A percentile compares a stretch with the other conserved stretches of the same genome.
phyloP scores from a whole-genome alignment of 2,888 invertebrate genomes.

The Suillia variegata region DNA sequence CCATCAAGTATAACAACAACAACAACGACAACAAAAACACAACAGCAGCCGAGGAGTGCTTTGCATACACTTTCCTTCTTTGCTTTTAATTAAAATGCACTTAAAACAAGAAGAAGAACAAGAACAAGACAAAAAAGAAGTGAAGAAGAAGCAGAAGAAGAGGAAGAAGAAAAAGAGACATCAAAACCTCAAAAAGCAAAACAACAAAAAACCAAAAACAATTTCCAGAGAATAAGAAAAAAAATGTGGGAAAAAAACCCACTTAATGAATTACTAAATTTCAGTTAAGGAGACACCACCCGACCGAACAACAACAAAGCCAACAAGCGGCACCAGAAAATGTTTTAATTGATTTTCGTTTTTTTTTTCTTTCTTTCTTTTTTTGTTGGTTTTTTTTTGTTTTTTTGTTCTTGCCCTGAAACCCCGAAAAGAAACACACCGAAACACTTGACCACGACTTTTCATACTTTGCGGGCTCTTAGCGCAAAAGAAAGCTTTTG shows the following conservation, averaged over 20 bases:
- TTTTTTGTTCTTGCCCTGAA: no score
- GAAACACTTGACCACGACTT: constrained; percentile 1
- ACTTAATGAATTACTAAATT: background rate
- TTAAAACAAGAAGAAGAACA: background rate
- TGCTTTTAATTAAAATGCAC: background rate
- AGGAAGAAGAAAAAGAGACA: no score
- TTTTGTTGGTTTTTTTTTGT: no score
- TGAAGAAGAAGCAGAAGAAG: no score
- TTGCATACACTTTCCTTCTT: background rate
- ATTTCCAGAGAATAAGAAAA: background rate
- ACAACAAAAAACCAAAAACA: background rate
- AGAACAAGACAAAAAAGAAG: no score
- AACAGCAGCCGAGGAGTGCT: background rate
- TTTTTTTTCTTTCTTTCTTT: no score
- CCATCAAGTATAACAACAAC: no score
- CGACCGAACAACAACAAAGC: background rate
- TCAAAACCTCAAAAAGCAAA: no score
- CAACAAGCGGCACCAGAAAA: background rate
- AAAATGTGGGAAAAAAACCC: no score
- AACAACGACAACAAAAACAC: no score
- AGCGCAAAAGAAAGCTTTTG: background rate
- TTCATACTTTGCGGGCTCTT: background rate
- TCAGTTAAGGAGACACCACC: background rate
- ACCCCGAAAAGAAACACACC: background rate
- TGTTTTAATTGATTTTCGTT: background rate